These are phyloP conservation scores for Clarias laeviceps DNA, from an alignment of 2,797 vertebrate genomes.

Conservation along the genomic window DNA sequence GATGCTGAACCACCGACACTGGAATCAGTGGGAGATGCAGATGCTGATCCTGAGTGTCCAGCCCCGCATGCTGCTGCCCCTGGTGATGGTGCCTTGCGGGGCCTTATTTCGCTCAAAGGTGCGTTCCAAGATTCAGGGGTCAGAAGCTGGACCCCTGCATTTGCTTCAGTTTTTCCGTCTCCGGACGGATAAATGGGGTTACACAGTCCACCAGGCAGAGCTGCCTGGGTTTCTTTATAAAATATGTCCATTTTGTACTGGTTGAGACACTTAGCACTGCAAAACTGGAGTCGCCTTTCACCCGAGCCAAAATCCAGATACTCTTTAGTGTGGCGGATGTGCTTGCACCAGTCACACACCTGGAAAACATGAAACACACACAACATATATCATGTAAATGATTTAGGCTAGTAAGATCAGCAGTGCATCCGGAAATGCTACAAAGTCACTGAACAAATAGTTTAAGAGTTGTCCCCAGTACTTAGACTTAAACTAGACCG, in stretches of 20 bases:
- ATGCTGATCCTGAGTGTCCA: conserved; percentile 83
- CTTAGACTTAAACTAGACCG: not conserved
- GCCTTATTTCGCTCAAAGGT: conserved; percentile 87
- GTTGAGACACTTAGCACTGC: conserved; percentile 99
- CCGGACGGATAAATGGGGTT: conserved; percentile 84
- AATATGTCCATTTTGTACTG: conserved; percentile 99
- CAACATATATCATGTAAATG: conserved; percentile 31
- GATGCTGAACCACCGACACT: conserved; percentile 83
- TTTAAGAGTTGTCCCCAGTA: not conserved
- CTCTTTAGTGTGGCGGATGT: conserved; percentile 99
- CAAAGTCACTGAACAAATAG: not conserved
- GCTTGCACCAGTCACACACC: conserved; percentile 99
- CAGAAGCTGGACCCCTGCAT: conserved; percentile 91
- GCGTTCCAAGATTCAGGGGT: conserved; percentile 99
- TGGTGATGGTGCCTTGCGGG: conserved; percentile 90
- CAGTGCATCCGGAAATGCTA: not conserved
- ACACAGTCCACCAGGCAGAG: conserved; percentile 91
- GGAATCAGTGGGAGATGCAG: conserved; percentile 88
- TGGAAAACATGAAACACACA: conserved; percentile 69
- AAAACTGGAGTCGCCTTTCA: conserved; percentile 98
- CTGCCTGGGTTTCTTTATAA: conserved; percentile 99
- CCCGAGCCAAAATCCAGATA: conserved; percentile 99
- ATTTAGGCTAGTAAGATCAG: not conserved
- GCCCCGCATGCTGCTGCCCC: conserved; percentile 80
- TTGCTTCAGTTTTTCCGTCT: conserved; percentile 90